phyloP scores from a whole-genome alignment of 2,888 invertebrate species.

The Exocentrus adspersus region DNA sequence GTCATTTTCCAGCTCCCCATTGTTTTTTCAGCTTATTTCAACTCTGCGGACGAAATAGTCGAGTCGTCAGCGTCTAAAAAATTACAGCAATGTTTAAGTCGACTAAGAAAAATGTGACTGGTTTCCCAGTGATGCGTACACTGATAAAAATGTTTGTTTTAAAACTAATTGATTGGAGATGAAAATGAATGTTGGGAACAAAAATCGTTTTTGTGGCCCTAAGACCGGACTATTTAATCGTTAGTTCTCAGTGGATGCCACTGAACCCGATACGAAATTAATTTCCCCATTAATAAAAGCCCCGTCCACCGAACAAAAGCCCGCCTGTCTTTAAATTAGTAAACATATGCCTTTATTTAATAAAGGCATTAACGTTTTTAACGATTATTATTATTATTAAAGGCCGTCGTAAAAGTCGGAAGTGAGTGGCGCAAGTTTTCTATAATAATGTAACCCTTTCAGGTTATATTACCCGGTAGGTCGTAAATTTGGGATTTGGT shows the following conservation, averaged over 20 bases:
- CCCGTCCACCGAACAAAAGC: slow-evolving; percentile 15
- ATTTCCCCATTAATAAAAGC: slow-evolving; percentile 26
- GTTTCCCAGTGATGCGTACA: too few relatives aligned
- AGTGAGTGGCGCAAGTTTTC: slow-evolving; percentile 45
- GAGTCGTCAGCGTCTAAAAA: too few relatives aligned
- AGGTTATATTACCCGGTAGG: slow-evolving; percentile 37
- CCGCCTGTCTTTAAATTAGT: slow-evolving; percentile 23
- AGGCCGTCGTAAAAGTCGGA: slow-evolving; percentile 49
- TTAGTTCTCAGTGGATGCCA: neutral
- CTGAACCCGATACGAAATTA: slow-evolving; percentile 13
- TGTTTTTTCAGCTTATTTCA: slow-evolving; percentile 16
- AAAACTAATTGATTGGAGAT: too few relatives aligned
- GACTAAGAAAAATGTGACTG: too few relatives aligned
- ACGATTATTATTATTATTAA: slow-evolving; percentile 43
- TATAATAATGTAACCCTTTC: slow-evolving; percentile 48
- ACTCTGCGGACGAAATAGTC: neutral
- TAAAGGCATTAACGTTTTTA: slow-evolving; percentile 39
- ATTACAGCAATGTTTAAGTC: too few relatives aligned
- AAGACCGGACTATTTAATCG: neutral
- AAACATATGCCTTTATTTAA: slow-evolving; percentile 29
- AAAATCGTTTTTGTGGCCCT: too few relatives aligned
- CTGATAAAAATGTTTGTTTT: too few relatives aligned
- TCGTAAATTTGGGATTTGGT: slow-evolving; percentile 36
- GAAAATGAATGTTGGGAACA: too few relatives aligned
- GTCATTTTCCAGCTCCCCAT: slow-evolving; percentile 4